Evolutionary conservation across 2,888 invertebrate species (phyloP), one percentile per base, ranked within the genome.

Genomic region (Eucera pruinosa): DNA sequence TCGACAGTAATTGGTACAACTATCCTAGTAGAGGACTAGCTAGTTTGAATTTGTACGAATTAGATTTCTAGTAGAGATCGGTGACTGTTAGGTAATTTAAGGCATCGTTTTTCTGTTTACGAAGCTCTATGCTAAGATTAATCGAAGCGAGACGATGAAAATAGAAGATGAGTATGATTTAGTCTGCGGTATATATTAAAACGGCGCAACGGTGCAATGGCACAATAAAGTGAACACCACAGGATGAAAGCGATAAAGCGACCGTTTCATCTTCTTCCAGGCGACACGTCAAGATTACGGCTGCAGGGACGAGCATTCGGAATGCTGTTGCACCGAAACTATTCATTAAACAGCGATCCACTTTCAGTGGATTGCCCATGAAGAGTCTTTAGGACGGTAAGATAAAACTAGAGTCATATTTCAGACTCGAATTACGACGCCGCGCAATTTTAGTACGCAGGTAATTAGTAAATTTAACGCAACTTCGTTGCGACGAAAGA

Each of bases 231-330:
- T 4, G 11, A 15, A 0, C 6, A 23, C n/a, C 2, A 2, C 43
- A 23, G 30, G 61, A 23, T 13, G 11, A 33, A 52, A 23, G 6
- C 15, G 18, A 47, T 50, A 23, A 61, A 43, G 18, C 36, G 11
- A 25, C 23, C 33, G 13, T 52, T 54, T 27, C 36, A 61, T 54
- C 23, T 25, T 18, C 36, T 11, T 13, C 25, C 6, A 9, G 43
- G 45, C 23, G 52, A 45, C 20, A 47, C 15, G 62, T 52, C 61
- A 33, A 52, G 61, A 61, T 52, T 30, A 18, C 50, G 41, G 7
- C 27, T n/a, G 6, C 18, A 18, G 20, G 18, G 25, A 57, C 25
- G 11, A 48, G 33, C 23, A 33, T 41, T 48, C 36, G 7, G 25
- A 62, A 18, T 7, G 30, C 23, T 47, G 27, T 27, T n/a, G 33